A percentile compares a stretch with the other conserved stretches of the same genome.
Evolutionary conservation across 1,140 invertebrate genomes (phyloP).

Genomic region (Drosophila jambulina): DNA sequence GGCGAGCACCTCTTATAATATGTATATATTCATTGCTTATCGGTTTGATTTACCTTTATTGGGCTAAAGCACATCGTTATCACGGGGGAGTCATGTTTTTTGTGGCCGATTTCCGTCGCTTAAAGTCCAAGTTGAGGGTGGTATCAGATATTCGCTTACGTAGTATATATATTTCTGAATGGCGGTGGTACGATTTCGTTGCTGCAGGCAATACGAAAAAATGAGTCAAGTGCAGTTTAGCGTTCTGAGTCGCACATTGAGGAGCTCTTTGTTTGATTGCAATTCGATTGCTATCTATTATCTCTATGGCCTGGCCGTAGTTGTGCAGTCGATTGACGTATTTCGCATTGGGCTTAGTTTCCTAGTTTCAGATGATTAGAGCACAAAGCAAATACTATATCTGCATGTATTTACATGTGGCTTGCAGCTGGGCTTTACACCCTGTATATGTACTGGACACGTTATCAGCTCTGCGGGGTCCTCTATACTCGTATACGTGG

Average conservation of each 20-base stretch:
- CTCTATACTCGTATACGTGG: conserved; percentile 22
- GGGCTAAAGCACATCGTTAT: conserved; percentile 19
- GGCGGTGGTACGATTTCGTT: conserved; percentile 29
- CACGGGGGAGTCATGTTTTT: conserved; percentile 50
- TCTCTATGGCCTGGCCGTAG: conserved; percentile 17
- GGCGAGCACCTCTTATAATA: conserved; percentile 11
- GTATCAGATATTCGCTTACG: conserved; percentile 38
- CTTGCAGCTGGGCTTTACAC: conserved; percentile 25
- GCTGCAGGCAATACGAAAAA: conserved; percentile 26
- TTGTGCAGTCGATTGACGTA: conserved; percentile 42
- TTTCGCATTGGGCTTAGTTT: conserved; percentile 49
- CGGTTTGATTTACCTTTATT: conserved; percentile 49
- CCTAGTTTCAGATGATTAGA: conserved; percentile 48
- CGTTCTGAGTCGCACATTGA: conserved; percentile 35
- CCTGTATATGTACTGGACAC: conserved; percentile 1
- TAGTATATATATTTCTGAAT: conserved; percentile 35
- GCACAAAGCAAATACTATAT: conserved; percentile 49
- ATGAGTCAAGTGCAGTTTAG: conserved; percentile 50
- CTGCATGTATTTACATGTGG: conserved; percentile 12
- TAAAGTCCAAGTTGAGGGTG: conserved; percentile 57
- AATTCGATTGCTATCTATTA: conserved; percentile 35
- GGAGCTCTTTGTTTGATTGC: conserved; percentile 47
- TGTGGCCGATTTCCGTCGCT: conserved; percentile 29
- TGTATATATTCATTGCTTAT: conserved; percentile 42
- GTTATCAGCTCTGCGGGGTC: conserved; percentile 46